A percentile compares a stretch with the other conserved stretches of the same genome.
These are phyloP conservation scores for Scomber japonicus DNA, from an alignment of 2,113 vertebrate species.

Conservation along the genomic window DNA sequence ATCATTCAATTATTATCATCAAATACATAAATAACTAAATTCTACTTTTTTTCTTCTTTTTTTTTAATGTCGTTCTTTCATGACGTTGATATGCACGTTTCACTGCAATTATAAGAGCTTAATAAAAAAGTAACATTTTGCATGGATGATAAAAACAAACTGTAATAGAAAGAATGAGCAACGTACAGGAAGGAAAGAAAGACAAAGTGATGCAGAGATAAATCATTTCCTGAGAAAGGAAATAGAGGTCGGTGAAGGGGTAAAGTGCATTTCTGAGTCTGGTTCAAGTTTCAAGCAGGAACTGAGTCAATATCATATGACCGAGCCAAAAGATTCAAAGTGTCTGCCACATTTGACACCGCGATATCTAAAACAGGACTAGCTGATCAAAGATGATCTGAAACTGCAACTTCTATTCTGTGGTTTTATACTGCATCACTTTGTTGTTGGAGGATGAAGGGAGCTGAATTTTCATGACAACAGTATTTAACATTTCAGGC, in stretches of 20 bases:
- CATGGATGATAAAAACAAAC: too few relatives aligned
- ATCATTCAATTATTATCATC: not conserved
- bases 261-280: slow-evolving; percentile 20
- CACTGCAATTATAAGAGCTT: not conserved
- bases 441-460: not conserved
- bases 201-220: slow-evolving; percentile 22
- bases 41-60: not conserved
- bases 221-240: slow-evolving; percentile 46
- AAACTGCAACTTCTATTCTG: not conserved
- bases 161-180: not conserved
- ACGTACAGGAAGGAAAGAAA: slow-evolving; percentile 5
- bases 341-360: not conserved
- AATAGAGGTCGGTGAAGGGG: slow-evolving; percentile 14
- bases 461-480: not conserved
- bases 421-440: not conserved
- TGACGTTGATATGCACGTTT: not conserved
- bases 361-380: not conserved
- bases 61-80: not conserved
- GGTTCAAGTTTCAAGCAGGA: slow-evolving; percentile 29
- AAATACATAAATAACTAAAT: too few relatives aligned
- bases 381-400: not conserved
- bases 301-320: slow-evolving; percentile 6
- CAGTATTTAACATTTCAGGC: not conserved
- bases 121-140: not conserved
- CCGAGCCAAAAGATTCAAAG: not conserved